Percentiles rank a stretch among this genome's conserved stretches.
These are phyloP conservation scores for Ephydatia muelleri DNA, from an alignment of 37 sponge, comb jelly and placozoan genomes.

Conservation along the genomic window DNA sequence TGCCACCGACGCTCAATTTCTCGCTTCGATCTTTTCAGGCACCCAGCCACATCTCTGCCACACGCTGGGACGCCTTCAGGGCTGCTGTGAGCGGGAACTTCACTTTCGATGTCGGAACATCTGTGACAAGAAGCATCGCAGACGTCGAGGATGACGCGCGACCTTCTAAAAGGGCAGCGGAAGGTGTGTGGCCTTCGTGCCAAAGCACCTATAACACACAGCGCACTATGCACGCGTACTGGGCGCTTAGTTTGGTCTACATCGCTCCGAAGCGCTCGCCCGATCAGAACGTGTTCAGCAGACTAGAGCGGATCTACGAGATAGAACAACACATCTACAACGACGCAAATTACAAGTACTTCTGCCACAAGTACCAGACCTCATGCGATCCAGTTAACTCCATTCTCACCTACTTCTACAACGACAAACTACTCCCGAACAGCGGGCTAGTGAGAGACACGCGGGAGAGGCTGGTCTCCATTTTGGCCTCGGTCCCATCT, in stretches of 20 bases:
- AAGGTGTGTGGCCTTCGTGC: background rate
- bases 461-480: background rate
- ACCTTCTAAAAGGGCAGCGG: background rate
- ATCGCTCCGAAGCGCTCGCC: slow-evolving; percentile 3
- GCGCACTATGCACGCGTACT: background rate
- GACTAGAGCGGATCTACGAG: slow-evolving; percentile 37
- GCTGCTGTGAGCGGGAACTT: slow-evolving; percentile 8
- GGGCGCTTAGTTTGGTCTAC: slow-evolving; percentile 63
- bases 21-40: slow-evolving; percentile 43
- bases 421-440: background rate
- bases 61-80: slow-evolving; percentile 55
- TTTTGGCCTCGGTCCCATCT: background rate
- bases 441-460: background rate
- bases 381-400: slow-evolving; percentile 63
- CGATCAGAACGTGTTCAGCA: slow-evolving; percentile 52
- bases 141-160: background rate
- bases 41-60: slow-evolving; percentile 50
- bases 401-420: slow-evolving; percentile 68
- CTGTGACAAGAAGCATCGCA: background rate
- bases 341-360: slow-evolving; percentile 7
- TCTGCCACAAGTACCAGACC: slow-evolving; percentile 29
- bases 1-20: slow-evolving; percentile 43
- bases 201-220: background rate
- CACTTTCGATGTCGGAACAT: background rate
- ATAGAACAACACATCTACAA: slow-evolving; percentile 55